Percentiles rank a stretch among this genome's conserved stretches.
These are phyloP conservation scores for Bubo scandiacus DNA, from an alignment of 2,113 vertebrate genomes.

Conservation along the genomic window DNA sequence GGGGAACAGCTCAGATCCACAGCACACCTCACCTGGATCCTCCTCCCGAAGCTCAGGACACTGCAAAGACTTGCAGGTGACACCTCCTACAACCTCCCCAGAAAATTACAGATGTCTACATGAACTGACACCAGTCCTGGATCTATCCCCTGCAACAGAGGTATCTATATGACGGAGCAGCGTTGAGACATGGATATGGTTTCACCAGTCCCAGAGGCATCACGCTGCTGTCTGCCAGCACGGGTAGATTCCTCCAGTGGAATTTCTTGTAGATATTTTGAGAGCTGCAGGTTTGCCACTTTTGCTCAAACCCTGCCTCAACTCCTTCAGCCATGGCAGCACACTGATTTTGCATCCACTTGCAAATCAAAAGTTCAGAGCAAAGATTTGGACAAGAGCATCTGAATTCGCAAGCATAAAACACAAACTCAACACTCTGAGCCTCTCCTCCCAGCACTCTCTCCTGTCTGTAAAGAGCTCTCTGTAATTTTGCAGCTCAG, in stretches of 20 bases:
- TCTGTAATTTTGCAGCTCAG: not conserved
- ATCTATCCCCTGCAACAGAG: not conserved
- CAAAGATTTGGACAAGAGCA: not conserved
- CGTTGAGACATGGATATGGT: not conserved
- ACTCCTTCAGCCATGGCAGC: not conserved
- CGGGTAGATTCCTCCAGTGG: not conserved
- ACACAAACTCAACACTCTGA: accelerated
- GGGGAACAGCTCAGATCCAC: not conserved
- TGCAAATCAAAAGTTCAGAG: not conserved
- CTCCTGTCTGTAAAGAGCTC: accelerated
- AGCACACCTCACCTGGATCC: not conserved
- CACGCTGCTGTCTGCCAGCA: not conserved
- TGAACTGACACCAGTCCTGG: not conserved
- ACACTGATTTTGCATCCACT: not conserved
- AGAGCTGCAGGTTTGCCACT: not conserved
- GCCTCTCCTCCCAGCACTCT: not conserved
- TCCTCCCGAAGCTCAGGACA: not conserved
- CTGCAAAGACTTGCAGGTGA: not conserved
- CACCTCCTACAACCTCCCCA: not conserved
- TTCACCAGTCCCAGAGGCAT: conserved; percentile 18
- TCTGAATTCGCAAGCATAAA: not conserved
- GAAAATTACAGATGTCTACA: not conserved
- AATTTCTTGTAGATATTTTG: accelerated
- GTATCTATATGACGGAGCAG: not conserved
- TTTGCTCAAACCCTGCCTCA: not conserved